A percentile compares a stretch with the other conserved stretches of the same genome.
Evolutionary conservation across 1,140 invertebrate genomes (phyloP).

Genomic region (Cryptotermes secundus): DNA sequence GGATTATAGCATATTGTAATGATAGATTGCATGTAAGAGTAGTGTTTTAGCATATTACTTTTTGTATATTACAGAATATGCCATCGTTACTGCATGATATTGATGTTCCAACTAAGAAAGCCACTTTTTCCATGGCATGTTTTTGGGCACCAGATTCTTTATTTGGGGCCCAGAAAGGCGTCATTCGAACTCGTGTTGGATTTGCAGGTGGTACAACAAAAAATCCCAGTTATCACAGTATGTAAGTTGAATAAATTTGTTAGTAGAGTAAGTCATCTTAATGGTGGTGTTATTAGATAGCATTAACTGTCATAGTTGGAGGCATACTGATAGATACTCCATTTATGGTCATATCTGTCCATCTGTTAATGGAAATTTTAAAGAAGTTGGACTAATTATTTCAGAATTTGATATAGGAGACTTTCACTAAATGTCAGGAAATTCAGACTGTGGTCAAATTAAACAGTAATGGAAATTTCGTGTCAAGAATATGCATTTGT

Average conservation of each 20-base stretch:
- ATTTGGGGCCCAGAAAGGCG: constrained; percentile 82
- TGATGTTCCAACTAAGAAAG: constrained; percentile 51
- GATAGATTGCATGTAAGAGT: not conserved
- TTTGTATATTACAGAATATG: constrained; percentile 42
- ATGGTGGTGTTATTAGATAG: too few species aligned
- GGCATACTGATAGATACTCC: too few species aligned
- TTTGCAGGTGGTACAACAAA: constrained; percentile 83
- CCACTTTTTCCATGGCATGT: constrained; percentile 94
- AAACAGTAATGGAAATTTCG: too few species aligned
- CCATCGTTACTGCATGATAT: constrained; percentile 49
- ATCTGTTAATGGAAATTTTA: too few species aligned
- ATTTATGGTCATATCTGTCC: too few species aligned
- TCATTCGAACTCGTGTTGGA: constrained; percentile 90
- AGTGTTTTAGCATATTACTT: not conserved
- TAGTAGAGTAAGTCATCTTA: not conserved
- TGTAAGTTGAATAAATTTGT: constrained; percentile 60
- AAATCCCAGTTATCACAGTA: constrained; percentile 79
- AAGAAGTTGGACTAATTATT: too few species aligned
- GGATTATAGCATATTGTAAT: too few species aligned
- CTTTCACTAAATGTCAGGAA: too few species aligned
- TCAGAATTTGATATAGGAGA: too few species aligned
- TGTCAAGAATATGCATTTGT: too few species aligned
- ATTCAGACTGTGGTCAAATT: too few species aligned
- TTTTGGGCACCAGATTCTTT: constrained; percentile 95
- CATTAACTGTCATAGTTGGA: too few species aligned